Evolutionary conservation across 2,888 invertebrate genomes (phyloP), one percentile per base, ranked within the genome.

Genomic region (Sinohyriopsis cumingii): DNA sequence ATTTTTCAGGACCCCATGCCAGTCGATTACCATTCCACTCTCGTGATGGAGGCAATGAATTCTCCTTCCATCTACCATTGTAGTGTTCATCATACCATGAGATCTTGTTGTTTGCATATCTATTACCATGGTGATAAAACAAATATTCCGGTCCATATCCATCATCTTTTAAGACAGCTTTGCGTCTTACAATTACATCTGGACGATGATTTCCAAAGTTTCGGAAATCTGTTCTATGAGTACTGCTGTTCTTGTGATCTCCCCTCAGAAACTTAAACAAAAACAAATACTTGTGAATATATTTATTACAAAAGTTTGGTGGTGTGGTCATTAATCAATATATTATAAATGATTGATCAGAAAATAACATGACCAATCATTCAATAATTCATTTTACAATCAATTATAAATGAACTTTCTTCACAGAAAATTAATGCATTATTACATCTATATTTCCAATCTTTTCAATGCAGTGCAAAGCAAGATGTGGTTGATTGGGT

Each of bases 71-170:
- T 67, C 87, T 78, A 3, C 89, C 83, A 69, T 87, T 86, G 78
- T 83, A 89, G 64, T 88, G 82, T 69, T 89, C 89, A 78, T 89
- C 89, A 75, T 89, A 89, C 85, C 87, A 86, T 0, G 89, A 85
- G 59, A 89, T 83, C 81, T 84, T 79, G 76, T 88, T 89, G 76
- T 87, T 87, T 25, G 84, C 81, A 69, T 89, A 89, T 33, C 75
- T 72, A 55, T 84, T 79, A n/a, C 87, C 88, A 81, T 89, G 89
- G 76, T 89, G 89, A 75, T 85, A 82, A 72, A 89, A 86, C 20
- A 89, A 69, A 65, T 84, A 72, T 69, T 88, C 85, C 62, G 83
- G 82, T 4, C 82, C 84, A 3, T 88, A 75, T 6, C 89, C 89
- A 63, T 85, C 85, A 78, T 84, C 84, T 60, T 78, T 75, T 59